phyloP scores from a whole-genome alignment of 2,113 vertebrate genomes.

The Haemorhous mexicanus region DNA sequence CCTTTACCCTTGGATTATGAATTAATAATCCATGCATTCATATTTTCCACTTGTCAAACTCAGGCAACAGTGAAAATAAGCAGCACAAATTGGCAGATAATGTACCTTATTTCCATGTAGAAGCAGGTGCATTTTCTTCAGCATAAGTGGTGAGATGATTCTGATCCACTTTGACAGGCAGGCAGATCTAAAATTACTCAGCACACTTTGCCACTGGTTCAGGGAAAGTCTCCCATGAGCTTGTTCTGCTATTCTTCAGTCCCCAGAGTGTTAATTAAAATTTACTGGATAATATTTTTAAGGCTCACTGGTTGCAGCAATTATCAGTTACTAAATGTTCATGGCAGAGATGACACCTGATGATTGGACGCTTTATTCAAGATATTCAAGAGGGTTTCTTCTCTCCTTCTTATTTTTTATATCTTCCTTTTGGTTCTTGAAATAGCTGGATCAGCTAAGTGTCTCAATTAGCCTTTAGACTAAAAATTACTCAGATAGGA shows the following conservation, averaged over 20 bases:
- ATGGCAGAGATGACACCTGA: slow-evolving; percentile 62
- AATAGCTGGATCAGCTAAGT: slow-evolving; percentile 35
- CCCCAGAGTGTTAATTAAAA: slow-evolving; percentile 82
- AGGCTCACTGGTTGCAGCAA: slow-evolving; percentile 76
- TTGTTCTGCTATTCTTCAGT: slow-evolving; percentile 71
- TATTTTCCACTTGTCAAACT: slow-evolving; percentile 58
- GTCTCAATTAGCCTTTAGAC: slow-evolving; percentile 37
- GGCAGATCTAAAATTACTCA: slow-evolving; percentile 81
- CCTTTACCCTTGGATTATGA: background rate
- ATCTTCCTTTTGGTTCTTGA: slow-evolving; percentile 28
- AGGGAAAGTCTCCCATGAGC: slow-evolving; percentile 66
- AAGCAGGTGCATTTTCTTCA: slow-evolving; percentile 75
- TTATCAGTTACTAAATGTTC: slow-evolving; percentile 81
- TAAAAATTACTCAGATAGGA: background rate
- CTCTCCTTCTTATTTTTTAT: background rate
- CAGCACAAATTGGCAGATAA: slow-evolving; percentile 78
- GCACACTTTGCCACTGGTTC: slow-evolving; percentile 65
- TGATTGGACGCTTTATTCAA: slow-evolving; percentile 60
- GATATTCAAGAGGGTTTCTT: background rate
- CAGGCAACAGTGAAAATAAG: slow-evolving; percentile 68
- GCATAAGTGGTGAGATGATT: slow-evolving; percentile 72
- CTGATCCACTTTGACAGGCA: slow-evolving; percentile 79
- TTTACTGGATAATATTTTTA: slow-evolving; percentile 80
- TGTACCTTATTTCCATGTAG: slow-evolving; percentile 77
- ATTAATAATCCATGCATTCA: slow-evolving; percentile 57